A percentile compares a stretch with the other conserved stretches of the same genome.
phyloP scores from a whole-genome alignment of 1,140 invertebrate genomes.

The Acromyrmex echinatior region DNA sequence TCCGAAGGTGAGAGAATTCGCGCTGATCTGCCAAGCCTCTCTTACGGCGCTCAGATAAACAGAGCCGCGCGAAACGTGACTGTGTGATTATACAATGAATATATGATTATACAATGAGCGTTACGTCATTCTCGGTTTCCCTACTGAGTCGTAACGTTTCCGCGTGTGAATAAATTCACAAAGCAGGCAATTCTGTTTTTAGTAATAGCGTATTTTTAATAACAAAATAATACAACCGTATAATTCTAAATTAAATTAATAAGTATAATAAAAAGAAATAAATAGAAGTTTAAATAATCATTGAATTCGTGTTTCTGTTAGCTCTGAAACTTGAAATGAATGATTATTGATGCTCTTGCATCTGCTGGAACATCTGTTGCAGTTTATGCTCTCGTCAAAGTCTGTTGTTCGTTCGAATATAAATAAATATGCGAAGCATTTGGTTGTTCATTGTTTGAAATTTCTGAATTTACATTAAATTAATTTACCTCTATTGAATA shows the following conservation, averaged over 20 bases:
- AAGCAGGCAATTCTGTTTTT: background rate
- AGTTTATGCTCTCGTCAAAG: conserved; percentile 21
- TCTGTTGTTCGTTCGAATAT: background rate
- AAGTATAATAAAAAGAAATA: background rate
- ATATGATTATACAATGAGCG: conserved; percentile 52
- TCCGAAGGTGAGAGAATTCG: conserved; percentile 59
- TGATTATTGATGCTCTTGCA: background rate
- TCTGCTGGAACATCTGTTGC: conserved; percentile 26
- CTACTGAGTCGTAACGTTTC: conserved; percentile 16
- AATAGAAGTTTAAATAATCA: conserved; percentile 8
- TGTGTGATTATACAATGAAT: conserved; percentile 52
- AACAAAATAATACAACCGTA: background rate
- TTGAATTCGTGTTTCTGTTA: background rate
- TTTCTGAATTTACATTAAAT: background rate
- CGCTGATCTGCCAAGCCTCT: background rate
- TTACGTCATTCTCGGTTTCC: conserved; percentile 43
- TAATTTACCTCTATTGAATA: background rate
- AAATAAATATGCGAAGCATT: conserved; percentile 4
- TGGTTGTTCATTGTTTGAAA: background rate
- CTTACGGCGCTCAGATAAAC: conserved; percentile 25
- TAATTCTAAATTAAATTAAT: background rate
- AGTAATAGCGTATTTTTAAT: background rate
- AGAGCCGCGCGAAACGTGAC: conserved; percentile 3
- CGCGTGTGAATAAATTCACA: background rate
- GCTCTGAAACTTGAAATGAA: background rate